Conservation (phyloP, 2,797 vertebrate species). For the Microctenopoma steveboyesi region DNA sequence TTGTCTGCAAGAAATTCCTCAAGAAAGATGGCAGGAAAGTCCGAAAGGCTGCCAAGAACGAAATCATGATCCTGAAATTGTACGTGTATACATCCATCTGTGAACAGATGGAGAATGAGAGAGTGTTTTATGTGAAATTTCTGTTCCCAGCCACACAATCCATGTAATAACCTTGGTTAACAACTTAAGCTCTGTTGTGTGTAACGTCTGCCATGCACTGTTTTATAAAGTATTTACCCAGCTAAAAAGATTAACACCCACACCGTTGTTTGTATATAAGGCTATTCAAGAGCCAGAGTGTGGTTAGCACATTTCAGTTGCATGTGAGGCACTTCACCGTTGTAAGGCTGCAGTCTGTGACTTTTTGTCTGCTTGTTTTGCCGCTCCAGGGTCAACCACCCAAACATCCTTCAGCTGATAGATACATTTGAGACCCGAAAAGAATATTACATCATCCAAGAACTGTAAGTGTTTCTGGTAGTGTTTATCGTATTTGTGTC, state of each 20-base stretch:
- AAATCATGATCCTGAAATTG: conserved; percentile 93
- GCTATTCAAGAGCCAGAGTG: conserved; percentile 21
- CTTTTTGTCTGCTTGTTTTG: not conserved
- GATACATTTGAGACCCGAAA: conserved; percentile 90
- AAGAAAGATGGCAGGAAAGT: conserved; percentile 92
- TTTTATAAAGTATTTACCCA: conserved; percentile 1
- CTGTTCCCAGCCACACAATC: not conserved
- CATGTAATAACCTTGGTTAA: conserved; percentile 9
- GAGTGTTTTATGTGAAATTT: conserved; percentile 24
- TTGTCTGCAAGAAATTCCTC: conserved; percentile 91
- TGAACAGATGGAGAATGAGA: conserved; percentile 48
- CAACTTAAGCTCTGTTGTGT: conserved; percentile 30
- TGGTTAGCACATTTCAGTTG: conserved; percentile 1
- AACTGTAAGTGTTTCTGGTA: conserved; percentile 84
- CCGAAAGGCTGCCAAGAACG: conserved; percentile 90
- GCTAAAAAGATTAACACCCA: not conserved
- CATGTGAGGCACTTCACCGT: not conserved
- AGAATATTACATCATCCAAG: conserved; percentile 91
- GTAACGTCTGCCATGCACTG: conserved; percentile 4
- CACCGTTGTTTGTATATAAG: conserved; percentile 4
- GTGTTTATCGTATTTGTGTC: conserved; percentile 30
- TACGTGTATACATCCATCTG: conserved; percentile 69
- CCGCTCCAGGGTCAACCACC: conserved; percentile 87
- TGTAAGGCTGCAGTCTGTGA: conserved; percentile 8
- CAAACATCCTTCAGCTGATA: conserved; percentile 90